Conservation (phyloP, 2,113 vertebrate genomes). For the Leptodactylus fuscus region DNA sequence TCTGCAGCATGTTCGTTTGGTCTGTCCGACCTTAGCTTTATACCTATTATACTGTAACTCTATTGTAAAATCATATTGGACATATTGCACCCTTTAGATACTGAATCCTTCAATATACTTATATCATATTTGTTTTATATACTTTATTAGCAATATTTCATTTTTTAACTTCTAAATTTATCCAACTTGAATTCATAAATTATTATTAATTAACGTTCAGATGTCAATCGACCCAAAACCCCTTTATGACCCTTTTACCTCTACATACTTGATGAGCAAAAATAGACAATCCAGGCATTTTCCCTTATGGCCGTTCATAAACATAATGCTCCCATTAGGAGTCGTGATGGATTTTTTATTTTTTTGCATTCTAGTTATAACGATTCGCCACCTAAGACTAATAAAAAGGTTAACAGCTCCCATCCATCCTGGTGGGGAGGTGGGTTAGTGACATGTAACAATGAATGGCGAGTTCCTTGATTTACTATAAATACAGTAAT, state of each 20-base stretch:
- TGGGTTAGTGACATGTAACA: constrained; percentile 50
- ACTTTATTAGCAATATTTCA: no score
- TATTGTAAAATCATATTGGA: no score
- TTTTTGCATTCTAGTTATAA: constrained; percentile 28
- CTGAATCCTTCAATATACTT: no score
- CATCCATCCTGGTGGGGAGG: constrained; percentile 55
- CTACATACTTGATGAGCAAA: background rate
- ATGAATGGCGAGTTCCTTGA: constrained; percentile 53
- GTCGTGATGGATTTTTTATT: constrained; percentile 6
- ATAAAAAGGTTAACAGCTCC: constrained; percentile 57
- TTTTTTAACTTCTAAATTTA: no score
- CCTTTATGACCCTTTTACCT: background rate
- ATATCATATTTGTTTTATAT: no score
- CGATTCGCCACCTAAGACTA: constrained; percentile 54
- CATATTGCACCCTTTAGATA: no score
- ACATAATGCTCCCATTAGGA: constrained; percentile 23
- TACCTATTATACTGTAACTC: no score
- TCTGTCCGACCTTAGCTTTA: no score
- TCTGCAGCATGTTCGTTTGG: no score
- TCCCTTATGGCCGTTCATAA: constrained; percentile 12
- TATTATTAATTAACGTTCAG: background rate
- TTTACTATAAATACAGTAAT: constrained; percentile 61
- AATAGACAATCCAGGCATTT: background rate
- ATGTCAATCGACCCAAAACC: background rate
- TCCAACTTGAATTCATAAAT: no score